These are phyloP conservation scores for Homarus gammarus DNA, from an alignment of 2,888 invertebrate genomes.

Conservation along the genomic window DNA sequence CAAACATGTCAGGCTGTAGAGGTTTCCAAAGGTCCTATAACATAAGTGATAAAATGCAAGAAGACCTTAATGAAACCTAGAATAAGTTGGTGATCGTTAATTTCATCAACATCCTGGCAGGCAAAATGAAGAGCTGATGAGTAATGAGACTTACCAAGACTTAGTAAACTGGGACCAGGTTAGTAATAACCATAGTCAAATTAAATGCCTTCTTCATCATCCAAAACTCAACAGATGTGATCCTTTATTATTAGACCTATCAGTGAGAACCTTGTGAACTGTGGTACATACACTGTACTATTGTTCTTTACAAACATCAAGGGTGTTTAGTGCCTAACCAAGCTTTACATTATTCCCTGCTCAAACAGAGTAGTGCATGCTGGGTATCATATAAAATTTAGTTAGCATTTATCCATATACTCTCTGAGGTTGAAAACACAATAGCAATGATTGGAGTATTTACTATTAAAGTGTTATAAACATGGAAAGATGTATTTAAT, in stretches of 20 bases:
- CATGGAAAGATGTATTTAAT: too few relatives aligned
- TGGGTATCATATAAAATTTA: too few relatives aligned
- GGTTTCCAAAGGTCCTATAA: not conserved
- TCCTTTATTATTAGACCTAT: not conserved
- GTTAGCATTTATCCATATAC: too few relatives aligned
- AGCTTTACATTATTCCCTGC: too few relatives aligned
- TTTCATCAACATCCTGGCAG: not conserved
- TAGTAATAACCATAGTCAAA: not conserved
- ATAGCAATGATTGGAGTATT: too few relatives aligned
- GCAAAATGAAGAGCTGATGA: not conserved
- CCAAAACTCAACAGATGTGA: not conserved
- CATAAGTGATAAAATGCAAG: not conserved
- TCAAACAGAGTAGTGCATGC: too few relatives aligned
- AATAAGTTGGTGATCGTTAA: not conserved
- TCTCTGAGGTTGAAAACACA: too few relatives aligned
- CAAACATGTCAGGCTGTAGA: not conserved
- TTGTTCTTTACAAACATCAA: too few relatives aligned
- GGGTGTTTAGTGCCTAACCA: too few relatives aligned
- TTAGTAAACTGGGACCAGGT: not conserved
- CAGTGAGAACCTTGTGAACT: not conserved
- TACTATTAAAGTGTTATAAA: too few relatives aligned
- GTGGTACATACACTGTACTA: too few relatives aligned
- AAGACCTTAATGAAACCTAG: not conserved
- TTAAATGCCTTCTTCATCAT: not conserved
- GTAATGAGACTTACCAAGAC: not conserved